Evolutionary conservation across 2,888 invertebrate genomes (phyloP).

Genomic region (Orthonychiurus folsomi): DNA sequence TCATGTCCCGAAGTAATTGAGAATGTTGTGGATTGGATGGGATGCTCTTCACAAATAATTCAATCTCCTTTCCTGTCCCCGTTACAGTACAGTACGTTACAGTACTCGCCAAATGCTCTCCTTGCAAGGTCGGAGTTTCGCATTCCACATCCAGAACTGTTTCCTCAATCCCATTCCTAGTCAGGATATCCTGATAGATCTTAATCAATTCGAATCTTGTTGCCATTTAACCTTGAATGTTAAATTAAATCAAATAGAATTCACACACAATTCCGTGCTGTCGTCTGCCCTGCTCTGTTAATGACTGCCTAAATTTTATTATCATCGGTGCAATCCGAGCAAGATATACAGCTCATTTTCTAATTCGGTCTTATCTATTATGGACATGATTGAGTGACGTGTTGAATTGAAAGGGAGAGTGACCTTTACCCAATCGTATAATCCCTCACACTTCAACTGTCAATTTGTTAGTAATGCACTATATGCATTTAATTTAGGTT

Average conservation of each 20-base stretch:
- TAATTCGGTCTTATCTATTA: no score
- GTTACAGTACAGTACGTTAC: not conserved
- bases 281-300: no score
- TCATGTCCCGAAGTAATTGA: not conserved
- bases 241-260: not conserved
- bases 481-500: no score
- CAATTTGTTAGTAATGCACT: no score
- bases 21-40: not conserved
- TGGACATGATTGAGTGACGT: not conserved
- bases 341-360: no score
- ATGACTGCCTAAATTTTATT: no score
- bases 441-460: no score
- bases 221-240: not conserved
- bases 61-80: not conserved
- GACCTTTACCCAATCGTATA: no score
- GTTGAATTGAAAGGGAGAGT: no score
- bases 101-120: not conserved
- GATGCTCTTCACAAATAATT: slow-evolving; percentile 8
- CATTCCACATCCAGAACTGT: not conserved
- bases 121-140: not conserved
- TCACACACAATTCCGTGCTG: no score
- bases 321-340: no score
- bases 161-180: not conserved
- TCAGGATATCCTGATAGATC: slow-evolving; percentile 1
- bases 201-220: not conserved